These are phyloP conservation scores for Polyommatus iphigenia DNA, from an alignment of 2,888 invertebrate genomes.

Conservation along the genomic window DNA sequence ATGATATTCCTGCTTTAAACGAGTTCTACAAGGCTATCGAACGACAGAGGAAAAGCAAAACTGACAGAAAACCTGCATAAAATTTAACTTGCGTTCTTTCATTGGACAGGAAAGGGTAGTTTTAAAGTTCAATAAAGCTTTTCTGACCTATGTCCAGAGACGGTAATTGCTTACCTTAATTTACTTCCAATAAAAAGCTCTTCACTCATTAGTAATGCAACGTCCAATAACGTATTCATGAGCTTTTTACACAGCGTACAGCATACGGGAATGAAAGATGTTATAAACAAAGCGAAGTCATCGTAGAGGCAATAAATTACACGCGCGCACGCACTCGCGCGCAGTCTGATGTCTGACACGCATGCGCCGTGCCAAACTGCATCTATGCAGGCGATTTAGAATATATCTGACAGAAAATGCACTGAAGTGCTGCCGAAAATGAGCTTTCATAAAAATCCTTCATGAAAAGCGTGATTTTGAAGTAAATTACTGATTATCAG, in stretches of 20 bases:
- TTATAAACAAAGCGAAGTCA: constrained; percentile 63
- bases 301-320: constrained; percentile 70
- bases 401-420: constrained; percentile 41
- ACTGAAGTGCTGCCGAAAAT: constrained; percentile 2
- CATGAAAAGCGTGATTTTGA: no score
- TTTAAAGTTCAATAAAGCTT: background rate
- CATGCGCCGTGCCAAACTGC: constrained; percentile 70
- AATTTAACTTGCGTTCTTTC: background rate
- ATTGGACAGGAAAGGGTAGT: background rate
- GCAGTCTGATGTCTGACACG: constrained; percentile 67
- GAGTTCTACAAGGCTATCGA: background rate
- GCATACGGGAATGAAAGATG: constrained; percentile 65
- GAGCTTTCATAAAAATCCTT: background rate
- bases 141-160: constrained; percentile 42
- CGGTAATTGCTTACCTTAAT: constrained; percentile 44
- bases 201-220: constrained; percentile 50
- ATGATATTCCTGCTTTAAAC: constrained; percentile 63
- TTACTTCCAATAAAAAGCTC: background rate
- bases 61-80: background rate
- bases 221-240: constrained; percentile 64
- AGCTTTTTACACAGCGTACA: constrained; percentile 62
- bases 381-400: constrained; percentile 51
- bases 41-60: background rate
- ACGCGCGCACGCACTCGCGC: constrained; percentile 71
- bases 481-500: no score